Percentiles rank a stretch among this genome's conserved stretches.
phyloP scores from a whole-genome alignment of 64 coral and sea anemone species.

The Exaiptasia diaphana region DNA sequence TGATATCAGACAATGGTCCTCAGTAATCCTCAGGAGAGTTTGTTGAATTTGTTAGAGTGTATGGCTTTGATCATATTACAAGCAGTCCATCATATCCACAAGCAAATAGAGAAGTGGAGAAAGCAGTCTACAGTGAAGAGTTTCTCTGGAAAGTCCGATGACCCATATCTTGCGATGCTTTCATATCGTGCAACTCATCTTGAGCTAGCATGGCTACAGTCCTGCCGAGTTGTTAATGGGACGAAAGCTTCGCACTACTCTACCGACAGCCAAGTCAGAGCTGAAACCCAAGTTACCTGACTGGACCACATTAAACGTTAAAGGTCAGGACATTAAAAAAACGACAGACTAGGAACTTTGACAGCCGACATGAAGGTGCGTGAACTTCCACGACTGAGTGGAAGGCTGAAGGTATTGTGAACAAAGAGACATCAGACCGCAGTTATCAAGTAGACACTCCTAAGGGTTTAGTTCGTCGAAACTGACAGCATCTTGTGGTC shows the following conservation, averaged over 20 bases:
- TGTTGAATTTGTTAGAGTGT: constrained; percentile 3
- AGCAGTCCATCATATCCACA: constrained; percentile 10
- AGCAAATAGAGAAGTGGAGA: constrained; percentile 10
- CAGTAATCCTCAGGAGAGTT: not conserved
- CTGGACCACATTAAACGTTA: not conserved
- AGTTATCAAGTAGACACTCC: no score
- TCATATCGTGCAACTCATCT: constrained; percentile 16
- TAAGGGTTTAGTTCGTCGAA: no score
- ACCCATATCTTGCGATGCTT: constrained; percentile 13
- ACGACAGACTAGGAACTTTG: constrained; percentile 12
- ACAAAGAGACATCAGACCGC: no score
- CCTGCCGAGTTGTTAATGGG: constrained; percentile 17
- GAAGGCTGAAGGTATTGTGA: no score
- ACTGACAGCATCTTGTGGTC: no score
- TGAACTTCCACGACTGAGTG: no score
- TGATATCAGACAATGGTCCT: constrained; percentile 18
- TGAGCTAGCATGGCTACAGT: not conserved
- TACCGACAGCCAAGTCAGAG: not conserved
- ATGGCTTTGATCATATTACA: constrained; percentile 34
- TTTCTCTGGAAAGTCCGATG: not conserved
- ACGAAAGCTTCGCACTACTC: not conserved
- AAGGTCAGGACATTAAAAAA: not conserved
- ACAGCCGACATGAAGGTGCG: no score
- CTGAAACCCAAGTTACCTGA: not conserved
- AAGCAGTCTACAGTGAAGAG: constrained; percentile 6